Evolutionary conservation across 2,888 invertebrate species (phyloP).

Genomic region (Cephonodes hylas): DNA sequence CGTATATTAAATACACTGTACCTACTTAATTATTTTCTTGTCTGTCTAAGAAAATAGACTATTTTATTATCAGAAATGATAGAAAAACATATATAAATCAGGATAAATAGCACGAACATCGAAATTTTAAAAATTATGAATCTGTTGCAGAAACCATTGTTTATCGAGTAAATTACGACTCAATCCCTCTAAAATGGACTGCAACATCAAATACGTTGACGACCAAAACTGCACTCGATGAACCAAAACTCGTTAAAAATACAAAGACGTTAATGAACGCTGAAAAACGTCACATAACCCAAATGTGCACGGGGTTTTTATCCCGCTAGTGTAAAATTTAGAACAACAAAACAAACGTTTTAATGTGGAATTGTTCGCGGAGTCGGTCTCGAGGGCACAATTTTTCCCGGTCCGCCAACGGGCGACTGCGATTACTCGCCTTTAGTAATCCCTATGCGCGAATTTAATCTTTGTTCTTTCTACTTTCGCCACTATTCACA

Average conservation of each 20-base stretch:
- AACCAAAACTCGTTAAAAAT: not conserved
- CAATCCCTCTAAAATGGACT: no score
- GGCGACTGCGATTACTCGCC: conserved; percentile 35
- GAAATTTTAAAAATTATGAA: no score
- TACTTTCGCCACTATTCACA: conserved; percentile 28
- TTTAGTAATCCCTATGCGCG: conserved; percentile 39
- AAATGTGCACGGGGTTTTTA: not conserved
- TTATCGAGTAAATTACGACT: no score
- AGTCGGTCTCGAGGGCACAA: conserved; percentile 35
- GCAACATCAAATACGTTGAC: not conserved
- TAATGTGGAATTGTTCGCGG: conserved; percentile 33
- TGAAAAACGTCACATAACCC: not conserved
- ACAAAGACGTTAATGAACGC: not conserved
- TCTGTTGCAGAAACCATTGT: no score
- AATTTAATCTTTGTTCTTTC: conserved; percentile 41
- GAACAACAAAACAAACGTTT: conserved; percentile 38
- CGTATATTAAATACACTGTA: no score
- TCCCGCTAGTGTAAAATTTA: conserved; percentile 14
- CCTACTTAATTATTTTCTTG: no score
- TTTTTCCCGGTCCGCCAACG: conserved; percentile 36
- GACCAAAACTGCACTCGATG: not conserved
- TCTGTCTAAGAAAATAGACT: no score
- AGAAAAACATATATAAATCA: no score
- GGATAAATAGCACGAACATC: no score
- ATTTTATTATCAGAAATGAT: no score